Percentiles rank a stretch among this genome's conserved stretches.
phyloP scores from a whole-genome alignment of 2,113 vertebrate genomes.

The Sterrhoptilus dennistouni region DNA sequence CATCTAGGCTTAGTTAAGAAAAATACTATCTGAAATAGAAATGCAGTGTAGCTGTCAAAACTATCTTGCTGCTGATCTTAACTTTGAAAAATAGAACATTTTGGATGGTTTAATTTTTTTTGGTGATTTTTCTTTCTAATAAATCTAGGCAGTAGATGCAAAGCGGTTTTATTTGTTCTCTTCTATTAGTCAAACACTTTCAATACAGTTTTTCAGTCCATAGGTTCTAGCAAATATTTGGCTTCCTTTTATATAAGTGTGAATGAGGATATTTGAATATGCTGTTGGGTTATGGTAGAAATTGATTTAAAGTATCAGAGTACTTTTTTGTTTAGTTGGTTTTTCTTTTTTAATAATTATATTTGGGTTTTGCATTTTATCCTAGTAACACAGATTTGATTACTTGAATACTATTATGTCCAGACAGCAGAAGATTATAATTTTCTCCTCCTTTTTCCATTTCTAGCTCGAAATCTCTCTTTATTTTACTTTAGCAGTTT shows the following conservation, averaged over 20 bases:
- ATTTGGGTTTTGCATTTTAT: background rate
- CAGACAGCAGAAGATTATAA: background rate
- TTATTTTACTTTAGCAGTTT: background rate
- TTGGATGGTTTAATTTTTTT: background rate
- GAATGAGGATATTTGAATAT: background rate
- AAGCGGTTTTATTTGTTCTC: background rate
- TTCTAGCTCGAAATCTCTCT: background rate
- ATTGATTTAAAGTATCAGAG: background rate
- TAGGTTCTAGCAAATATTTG: background rate
- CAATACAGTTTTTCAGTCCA: background rate
- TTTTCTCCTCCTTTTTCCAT: background rate
- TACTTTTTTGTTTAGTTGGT: background rate
- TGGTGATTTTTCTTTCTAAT: background rate
- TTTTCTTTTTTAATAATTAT: too few relatives aligned
- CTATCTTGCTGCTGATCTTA: background rate
- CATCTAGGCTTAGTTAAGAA: background rate
- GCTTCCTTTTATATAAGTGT: background rate
- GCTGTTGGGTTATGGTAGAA: accelerated
- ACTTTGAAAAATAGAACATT: background rate
- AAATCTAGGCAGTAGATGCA: background rate
- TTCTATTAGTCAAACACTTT: background rate
- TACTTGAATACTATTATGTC: background rate
- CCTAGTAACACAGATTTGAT: background rate
- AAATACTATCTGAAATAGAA: background rate
- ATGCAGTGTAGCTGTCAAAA: background rate